Evolutionary conservation across 2,888 invertebrate species (phyloP).

Genomic region (Hermodice carunculata): DNA sequence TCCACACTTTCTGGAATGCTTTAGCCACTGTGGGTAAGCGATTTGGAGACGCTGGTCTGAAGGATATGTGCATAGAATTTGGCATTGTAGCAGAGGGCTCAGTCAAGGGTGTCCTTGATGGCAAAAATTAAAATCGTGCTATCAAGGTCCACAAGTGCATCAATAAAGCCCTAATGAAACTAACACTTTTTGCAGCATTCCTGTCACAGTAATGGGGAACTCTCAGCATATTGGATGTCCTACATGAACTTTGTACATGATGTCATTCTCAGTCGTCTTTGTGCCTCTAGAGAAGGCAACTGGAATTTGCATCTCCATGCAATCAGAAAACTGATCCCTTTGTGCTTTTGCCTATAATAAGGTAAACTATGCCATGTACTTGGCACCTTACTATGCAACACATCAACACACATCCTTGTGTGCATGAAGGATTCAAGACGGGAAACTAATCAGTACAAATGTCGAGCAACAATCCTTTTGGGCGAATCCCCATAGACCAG

Average conservation of each 20-base stretch:
- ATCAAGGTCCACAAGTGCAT: too few relatives aligned
- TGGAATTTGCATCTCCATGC: slow-evolving; percentile 38
- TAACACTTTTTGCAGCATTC: too few relatives aligned
- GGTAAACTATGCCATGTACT: slow-evolving; percentile 42
- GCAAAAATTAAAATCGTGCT: too few relatives aligned
- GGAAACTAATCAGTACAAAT: slow-evolving; percentile 36
- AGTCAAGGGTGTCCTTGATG: not conserved
- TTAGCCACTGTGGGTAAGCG: slow-evolving; percentile 35
- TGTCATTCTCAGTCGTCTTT: slow-evolving; percentile 24
- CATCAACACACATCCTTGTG: slow-evolving; percentile 19
- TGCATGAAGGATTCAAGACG: slow-evolving; percentile 18
- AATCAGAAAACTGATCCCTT: slow-evolving; percentile 38
- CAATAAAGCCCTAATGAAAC: too few relatives aligned
- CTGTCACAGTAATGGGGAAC: slow-evolving; percentile 1
- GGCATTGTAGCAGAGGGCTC: slow-evolving; percentile 41
- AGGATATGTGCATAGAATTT: slow-evolving; percentile 36
- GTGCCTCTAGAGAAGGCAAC: slow-evolving; percentile 38
- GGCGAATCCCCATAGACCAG: slow-evolving; percentile 21
- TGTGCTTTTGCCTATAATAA: slow-evolving; percentile 45
- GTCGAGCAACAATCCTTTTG: slow-evolving; percentile 8
- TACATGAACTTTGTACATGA: slow-evolving; percentile 41
- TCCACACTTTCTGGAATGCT: slow-evolving; percentile 22
- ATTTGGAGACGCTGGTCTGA: slow-evolving; percentile 39
- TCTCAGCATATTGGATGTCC: slow-evolving; percentile 41
- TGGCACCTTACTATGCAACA: slow-evolving; percentile 32